Percentiles rank a stretch among this genome's conserved stretches.
These are phyloP conservation scores for Lamellibrachia luymesi DNA, from an alignment of 1,140 invertebrate genomes.

Conservation along the genomic window DNA sequence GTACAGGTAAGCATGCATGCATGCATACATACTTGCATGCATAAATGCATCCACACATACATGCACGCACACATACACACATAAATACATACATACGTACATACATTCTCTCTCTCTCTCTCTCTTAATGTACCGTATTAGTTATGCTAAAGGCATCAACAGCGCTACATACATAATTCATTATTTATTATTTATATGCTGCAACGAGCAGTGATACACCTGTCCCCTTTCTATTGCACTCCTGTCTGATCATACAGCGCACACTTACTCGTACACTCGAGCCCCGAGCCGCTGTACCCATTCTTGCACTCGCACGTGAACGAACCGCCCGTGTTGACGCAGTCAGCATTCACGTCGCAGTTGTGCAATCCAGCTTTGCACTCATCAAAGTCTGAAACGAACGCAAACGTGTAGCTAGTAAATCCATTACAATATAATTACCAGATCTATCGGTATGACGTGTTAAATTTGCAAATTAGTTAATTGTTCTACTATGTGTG, in stretches of 20 bases:
- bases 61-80: background rate
- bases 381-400: conserved; percentile 44
- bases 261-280: background rate
- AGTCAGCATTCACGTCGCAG: conserved; percentile 61
- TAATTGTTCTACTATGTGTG: no score
- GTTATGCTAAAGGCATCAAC: no score
- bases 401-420: background rate
- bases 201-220: no score
- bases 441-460: no score
- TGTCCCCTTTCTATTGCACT: no score
- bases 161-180: no score
- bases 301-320: conserved; percentile 42
- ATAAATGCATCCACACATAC: background rate
- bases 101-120: background rate
- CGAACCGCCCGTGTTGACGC: conserved; percentile 47
- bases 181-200: no score
- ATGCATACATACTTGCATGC: background rate
- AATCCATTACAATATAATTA: no score
- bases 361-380: conserved; percentile 52
- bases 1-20: background rate
- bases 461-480: no score
- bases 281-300: background rate
- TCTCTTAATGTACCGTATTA: no score
- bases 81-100: background rate
- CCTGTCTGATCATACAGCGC: background rate